Conservation (phyloP, 1,140 invertebrate genomes). For the Pseudomyrmex flavicornis region DNA sequence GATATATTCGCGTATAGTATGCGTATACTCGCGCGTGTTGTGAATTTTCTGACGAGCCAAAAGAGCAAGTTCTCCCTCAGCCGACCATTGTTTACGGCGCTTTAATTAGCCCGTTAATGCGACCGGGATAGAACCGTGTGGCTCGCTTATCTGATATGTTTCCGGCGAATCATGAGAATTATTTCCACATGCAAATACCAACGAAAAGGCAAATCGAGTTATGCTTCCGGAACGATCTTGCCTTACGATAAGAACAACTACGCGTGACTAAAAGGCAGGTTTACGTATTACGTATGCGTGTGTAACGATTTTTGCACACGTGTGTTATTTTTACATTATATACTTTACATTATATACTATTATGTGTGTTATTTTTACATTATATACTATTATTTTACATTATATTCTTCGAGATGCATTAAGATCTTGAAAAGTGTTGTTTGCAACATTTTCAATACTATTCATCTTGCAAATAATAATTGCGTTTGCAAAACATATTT, state of each 20-base stretch:
- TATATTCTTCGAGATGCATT: not conserved
- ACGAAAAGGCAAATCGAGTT: constrained; percentile 81
- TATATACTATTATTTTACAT: not conserved
- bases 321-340: not conserved
- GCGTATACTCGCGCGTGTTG: constrained; percentile 2
- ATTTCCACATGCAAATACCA: constrained; percentile 83
- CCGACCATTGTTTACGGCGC: constrained; percentile 69
- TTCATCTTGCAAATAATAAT: not conserved
- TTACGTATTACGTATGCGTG: constrained; percentile 15
- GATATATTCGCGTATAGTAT: constrained; percentile 27
- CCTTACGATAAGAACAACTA: constrained; percentile 74
- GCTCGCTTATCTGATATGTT: constrained; percentile 75
- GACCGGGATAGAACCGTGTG: constrained; percentile 60
- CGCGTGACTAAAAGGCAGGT: constrained; percentile 76
- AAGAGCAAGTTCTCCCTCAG: constrained; percentile 16
- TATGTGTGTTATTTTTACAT: too few relatives aligned
- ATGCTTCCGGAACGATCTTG: constrained; percentile 82
- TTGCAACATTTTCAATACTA: not conserved
- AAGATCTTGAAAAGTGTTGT: too few relatives aligned
- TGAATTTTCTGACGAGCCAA: constrained; percentile 61
- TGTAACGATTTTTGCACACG: constrained; percentile 2
- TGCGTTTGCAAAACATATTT: not conserved
- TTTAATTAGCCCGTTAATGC: constrained; percentile 75
- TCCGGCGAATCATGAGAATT: constrained; percentile 83
- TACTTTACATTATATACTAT: not conserved